These are phyloP conservation scores for Eurystomus glaucurus DNA, from an alignment of 2,797 vertebrate species.

Conservation along the genomic window DNA sequence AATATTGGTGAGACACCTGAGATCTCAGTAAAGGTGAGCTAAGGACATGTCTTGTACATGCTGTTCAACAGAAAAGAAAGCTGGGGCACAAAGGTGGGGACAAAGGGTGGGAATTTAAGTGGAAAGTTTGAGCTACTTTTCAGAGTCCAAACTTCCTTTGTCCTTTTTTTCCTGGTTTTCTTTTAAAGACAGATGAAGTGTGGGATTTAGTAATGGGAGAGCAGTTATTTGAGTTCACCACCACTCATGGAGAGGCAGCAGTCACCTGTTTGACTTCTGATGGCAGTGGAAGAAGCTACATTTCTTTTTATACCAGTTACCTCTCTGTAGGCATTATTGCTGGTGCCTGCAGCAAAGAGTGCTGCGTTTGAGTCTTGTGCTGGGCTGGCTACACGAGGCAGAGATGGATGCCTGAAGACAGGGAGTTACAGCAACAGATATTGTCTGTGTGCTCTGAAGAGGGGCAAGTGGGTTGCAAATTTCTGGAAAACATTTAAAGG, in stretches of 20 bases:
- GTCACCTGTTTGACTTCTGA: constrained; percentile 87
- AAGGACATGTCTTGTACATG: neutral
- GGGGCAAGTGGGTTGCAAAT: constrained; percentile 49
- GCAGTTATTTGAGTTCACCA: constrained; percentile 84
- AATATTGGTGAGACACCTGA: neutral
- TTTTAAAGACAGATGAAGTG: constrained; percentile 82
- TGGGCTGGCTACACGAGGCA: constrained; percentile 85
- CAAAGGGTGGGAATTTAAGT: neutral
- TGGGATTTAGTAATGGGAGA: constrained; percentile 86
- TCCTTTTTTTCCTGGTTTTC: neutral
- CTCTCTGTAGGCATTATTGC: neutral
- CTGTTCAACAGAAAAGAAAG: neutral
- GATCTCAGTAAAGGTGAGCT: neutral
- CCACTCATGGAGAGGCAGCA: constrained; percentile 65
- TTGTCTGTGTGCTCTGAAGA: constrained; percentile 82
- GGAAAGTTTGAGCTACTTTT: neutral
- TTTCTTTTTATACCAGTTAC: neutral
- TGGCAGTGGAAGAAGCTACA: constrained; percentile 82
- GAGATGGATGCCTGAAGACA: constrained; percentile 83
- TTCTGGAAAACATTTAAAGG: neutral
- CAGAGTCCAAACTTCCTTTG: neutral
- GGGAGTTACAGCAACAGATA: constrained; percentile 84
- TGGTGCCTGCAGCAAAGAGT: neutral
- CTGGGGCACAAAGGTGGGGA: neutral
- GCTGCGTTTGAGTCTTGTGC: neutral